Percentiles rank a stretch among this genome's conserved stretches.
Evolutionary conservation across 2,888 invertebrate species (phyloP).

Genomic region (Chelonus formosanus): DNA sequence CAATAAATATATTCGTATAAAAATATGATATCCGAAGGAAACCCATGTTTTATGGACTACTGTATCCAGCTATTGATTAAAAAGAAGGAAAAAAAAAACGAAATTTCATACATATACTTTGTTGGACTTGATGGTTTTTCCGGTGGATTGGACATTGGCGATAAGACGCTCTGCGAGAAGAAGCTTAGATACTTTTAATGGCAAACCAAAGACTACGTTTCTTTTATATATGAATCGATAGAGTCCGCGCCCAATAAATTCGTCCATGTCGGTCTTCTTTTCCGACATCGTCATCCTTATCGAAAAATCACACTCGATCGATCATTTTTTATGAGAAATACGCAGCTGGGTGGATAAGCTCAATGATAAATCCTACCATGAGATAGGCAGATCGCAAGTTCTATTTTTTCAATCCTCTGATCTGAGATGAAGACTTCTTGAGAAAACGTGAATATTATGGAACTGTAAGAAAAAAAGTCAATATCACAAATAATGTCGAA

Average conservation of each 20-base stretch:
- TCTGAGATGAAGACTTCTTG: neutral
- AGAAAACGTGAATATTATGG: too few relatives aligned
- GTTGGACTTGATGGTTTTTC: neutral
- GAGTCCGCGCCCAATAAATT: constrained; percentile 8
- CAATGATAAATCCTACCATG: constrained; percentile 40
- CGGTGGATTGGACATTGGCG: constrained; percentile 19
- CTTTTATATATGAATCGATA: constrained; percentile 4
- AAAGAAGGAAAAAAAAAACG: neutral
- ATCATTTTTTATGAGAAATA: constrained; percentile 54
- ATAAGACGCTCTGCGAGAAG: constrained; percentile 24
- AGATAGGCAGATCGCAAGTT: constrained; percentile 33
- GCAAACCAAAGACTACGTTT: constrained; percentile 29
- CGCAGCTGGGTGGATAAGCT: constrained; percentile 35
- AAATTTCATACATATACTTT: neutral
- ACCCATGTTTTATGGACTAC: too few relatives aligned
- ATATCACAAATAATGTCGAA: too few relatives aligned
- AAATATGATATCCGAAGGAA: too few relatives aligned
- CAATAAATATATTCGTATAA: too few relatives aligned
- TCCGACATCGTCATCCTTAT: constrained; percentile 3
- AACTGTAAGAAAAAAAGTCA: too few relatives aligned
- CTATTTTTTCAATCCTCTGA: constrained; percentile 36
- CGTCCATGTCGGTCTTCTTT: neutral
- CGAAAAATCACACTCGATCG: constrained; percentile 42
- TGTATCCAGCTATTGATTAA: too few relatives aligned
- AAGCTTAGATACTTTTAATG: constrained; percentile 40